Evolutionary conservation across 2,797 vertebrate species (phyloP), one percentile per base, ranked within the genome.

Genomic region (Alectoris magna): DNA sequence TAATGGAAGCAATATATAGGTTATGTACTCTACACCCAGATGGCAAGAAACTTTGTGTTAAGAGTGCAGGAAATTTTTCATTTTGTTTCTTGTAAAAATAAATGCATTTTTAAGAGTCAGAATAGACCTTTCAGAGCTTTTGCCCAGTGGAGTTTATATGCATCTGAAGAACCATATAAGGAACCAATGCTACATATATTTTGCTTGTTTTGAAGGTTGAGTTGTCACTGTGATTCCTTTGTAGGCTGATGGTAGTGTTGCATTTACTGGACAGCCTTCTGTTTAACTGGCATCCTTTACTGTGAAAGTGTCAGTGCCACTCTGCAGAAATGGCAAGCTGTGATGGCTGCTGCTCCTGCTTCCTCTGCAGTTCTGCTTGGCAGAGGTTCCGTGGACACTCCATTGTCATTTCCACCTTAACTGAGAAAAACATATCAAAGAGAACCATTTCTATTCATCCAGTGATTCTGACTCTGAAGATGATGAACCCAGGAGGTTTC

Each of bases 361-460:
- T 70, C 14, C 19, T 62, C 31, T 72, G 5, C 62, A 69, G 26
- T 55, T 89, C 31, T 64, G 49, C n/a, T 73, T 55, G 15, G 7
- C 68, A 31, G 23, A 63, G 18, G 9, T 75, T 36, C n/a, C 4
- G 4, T 34, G 31, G 10, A 4, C 36, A 67, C 88, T 82, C 46
- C 38, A 31, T 6, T 64, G 29, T 49, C 49, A 9, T 9, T 82
- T 66, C 36, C 74, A 94, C 97, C 97, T 98, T 98, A 97, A 98
- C 97, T 96, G 48, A 86, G 69, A 90, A 85, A 97, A 97, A 99
- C 99, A 99, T 99, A 98, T 98, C 99, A 99, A 99, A 99, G 98
- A 99, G 94, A 99, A 99, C 87, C 98, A 99, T 96, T 99, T 99
- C 97, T 99, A 99, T 89, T 99, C 99, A 78, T 99, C 99, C 97